These are phyloP conservation scores for Apodemia zela DNA, from an alignment of 2,888 invertebrate genomes.

Conservation along the genomic window DNA sequence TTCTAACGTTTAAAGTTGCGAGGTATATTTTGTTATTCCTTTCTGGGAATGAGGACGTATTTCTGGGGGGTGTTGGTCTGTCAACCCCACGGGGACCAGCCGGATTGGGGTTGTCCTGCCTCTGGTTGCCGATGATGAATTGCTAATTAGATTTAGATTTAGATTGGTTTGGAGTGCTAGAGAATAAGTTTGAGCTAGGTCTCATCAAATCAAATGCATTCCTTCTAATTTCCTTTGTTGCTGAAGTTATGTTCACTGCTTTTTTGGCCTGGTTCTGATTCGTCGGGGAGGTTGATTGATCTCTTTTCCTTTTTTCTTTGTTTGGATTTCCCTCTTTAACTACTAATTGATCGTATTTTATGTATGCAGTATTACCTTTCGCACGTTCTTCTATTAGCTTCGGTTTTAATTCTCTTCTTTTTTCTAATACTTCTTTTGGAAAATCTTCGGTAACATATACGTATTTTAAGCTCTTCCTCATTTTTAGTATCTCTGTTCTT, in stretches of 20 bases:
- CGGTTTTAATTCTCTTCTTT: constrained; percentile 19
- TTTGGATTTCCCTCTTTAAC: constrained; percentile 23
- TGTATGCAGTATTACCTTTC: constrained; percentile 24
- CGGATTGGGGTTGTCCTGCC: constrained; percentile 30
- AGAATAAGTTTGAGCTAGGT: constrained; percentile 24
- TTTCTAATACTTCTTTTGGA: constrained; percentile 19
- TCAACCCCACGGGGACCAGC: constrained; percentile 32
- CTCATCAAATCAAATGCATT: constrained; percentile 26
- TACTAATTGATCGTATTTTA: constrained; percentile 17
- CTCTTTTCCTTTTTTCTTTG: constrained; percentile 27
- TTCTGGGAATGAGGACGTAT: constrained; percentile 15
- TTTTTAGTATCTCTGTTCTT: constrained; percentile 14
- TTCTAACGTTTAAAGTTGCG: constrained; percentile 29
- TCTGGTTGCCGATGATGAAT: constrained; percentile 25
- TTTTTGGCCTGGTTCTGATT: constrained; percentile 23
- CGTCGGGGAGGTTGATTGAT: constrained; percentile 23
- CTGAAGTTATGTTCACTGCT: constrained; percentile 7
- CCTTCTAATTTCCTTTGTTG: constrained; percentile 18
- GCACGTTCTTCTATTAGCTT: constrained; percentile 25
- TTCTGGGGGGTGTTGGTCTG: constrained; percentile 30
- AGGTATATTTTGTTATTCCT: constrained; percentile 20
- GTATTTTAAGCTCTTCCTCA: neutral
- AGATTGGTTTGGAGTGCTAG: constrained; percentile 15
- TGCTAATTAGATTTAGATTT: constrained; percentile 19
- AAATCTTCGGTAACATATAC: constrained; percentile 22